Conservation (phyloP, 2,113 vertebrate genomes). For the Corythornis vintsioides region DNA sequence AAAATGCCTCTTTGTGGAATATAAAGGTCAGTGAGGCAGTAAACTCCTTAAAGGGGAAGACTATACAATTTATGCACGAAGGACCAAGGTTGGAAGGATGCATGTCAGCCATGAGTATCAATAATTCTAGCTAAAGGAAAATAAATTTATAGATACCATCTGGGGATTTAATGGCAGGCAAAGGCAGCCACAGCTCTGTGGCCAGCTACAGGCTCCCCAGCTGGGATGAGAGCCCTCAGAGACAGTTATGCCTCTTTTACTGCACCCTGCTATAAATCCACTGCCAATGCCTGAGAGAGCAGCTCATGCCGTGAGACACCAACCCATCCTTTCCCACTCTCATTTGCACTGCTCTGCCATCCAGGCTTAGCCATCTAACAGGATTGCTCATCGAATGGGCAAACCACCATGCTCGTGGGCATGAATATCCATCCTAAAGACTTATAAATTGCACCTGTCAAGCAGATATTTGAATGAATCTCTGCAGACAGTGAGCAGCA, state of each 20-base stretch:
- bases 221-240: not conserved
- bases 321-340: not conserved
- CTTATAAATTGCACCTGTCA: not conserved
- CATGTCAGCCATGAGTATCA: not conserved
- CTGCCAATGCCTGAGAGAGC: not conserved
- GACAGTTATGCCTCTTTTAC: not conserved
- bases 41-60: conserved; percentile 70
- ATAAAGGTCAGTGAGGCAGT: conserved; percentile 78
- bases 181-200: not conserved
- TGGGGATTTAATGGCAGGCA: not conserved
- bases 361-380: not conserved
- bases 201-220: not conserved
- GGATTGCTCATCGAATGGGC: rapidly evolving
- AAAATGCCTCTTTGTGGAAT: conserved; percentile 70
- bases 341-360: not conserved
- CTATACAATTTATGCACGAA: conserved; percentile 55
- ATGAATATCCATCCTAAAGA: not conserved
- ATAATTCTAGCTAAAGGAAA: not conserved
- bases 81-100: not conserved
- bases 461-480: not conserved
- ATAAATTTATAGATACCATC: not conserved
- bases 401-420: not conserved
- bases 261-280: not conserved
- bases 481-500: not conserved
- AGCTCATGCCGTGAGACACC: not conserved